phyloP scores from a whole-genome alignment of 2,113 vertebrate species.

The Phylloscopus whistleri region DNA sequence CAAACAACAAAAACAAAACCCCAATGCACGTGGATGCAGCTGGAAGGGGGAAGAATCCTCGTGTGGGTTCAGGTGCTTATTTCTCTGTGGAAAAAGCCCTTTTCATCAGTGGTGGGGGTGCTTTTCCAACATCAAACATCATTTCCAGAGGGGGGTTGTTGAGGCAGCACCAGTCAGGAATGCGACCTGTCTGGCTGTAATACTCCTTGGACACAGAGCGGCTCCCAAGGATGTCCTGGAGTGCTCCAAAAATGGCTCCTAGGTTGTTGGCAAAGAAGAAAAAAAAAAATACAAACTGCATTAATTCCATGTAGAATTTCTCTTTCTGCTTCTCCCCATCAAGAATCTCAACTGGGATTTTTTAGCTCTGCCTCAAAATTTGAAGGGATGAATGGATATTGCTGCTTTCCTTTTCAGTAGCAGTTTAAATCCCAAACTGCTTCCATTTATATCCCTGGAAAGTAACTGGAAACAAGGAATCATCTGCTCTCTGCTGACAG shows the following conservation, averaged over 20 bases:
- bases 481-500: background rate
- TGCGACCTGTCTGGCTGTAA: conserved; percentile 92
- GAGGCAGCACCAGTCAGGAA: conserved; percentile 97
- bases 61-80: conserved; percentile 56
- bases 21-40: background rate
- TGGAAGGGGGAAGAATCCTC: background rate
- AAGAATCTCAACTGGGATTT: background rate
- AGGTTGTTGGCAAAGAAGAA: background rate
- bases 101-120: conserved; percentile 92
- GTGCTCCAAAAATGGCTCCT: conserved; percentile 95
- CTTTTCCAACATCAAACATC: conserved; percentile 89
- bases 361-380: background rate
- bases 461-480: background rate
- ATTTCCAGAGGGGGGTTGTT: conserved; percentile 89
- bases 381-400: background rate
- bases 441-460: background rate
- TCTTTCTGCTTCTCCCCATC: background rate
- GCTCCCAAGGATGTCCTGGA: conserved; percentile 95
- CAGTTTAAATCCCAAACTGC: background rate
- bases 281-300: background rate
- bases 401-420: background rate
- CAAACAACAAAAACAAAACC: background rate
- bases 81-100: conserved; percentile 98
- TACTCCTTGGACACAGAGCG: conserved; percentile 93
- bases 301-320: background rate